Conservation (phyloP, 2,797 vertebrate species). For the Anas acuta region DNA sequence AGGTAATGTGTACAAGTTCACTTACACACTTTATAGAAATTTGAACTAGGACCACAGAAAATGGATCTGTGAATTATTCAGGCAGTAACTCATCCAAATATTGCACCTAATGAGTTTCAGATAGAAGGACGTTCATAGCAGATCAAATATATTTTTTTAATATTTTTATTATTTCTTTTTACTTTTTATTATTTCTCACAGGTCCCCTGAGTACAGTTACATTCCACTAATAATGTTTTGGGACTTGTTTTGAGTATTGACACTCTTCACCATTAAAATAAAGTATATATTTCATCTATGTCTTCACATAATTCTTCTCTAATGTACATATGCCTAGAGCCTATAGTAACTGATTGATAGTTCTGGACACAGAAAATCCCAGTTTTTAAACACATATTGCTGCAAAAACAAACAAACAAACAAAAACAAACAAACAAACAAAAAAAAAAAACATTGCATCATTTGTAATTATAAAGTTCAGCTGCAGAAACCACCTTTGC, state of each 20-base stretch:
- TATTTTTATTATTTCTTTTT: neutral
- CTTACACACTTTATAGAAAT: neutral
- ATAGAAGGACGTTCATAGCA: neutral
- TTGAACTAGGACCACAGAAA: neutral
- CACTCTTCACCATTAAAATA: neutral
- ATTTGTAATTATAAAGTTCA: neutral
- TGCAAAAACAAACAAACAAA: no score
- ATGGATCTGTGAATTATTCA: neutral
- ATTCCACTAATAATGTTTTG: neutral
- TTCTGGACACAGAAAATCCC: neutral
- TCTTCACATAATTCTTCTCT: neutral
- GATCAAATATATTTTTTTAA: no score
- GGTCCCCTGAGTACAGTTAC: neutral
- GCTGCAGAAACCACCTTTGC: neutral
- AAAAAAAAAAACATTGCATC: neutral
- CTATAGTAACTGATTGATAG: neutral
- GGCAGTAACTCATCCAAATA: neutral
- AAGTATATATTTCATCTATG: neutral
- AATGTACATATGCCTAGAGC: neutral
- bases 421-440: no score
- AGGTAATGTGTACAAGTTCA: neutral
- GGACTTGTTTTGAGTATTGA: neutral
- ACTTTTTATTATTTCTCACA: neutral
- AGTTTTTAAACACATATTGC: neutral
- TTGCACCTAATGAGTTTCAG: neutral